Percentiles rank a stretch among this genome's conserved stretches.
Conservation (phyloP, 2,113 vertebrate species). For the Nettapus auritus region DNA sequence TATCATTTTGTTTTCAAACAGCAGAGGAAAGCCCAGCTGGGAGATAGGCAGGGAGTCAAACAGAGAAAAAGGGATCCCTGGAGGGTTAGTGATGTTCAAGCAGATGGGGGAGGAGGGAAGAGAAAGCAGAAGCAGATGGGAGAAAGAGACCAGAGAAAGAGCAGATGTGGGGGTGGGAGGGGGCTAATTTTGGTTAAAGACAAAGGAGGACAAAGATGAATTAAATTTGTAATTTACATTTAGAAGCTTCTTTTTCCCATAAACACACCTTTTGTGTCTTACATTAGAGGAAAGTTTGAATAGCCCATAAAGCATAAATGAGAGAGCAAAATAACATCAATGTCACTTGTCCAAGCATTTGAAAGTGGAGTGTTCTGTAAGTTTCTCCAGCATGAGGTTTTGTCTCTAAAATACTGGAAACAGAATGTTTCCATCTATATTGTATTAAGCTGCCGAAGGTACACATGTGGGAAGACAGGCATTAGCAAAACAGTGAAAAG, state of each 20-base stretch:
- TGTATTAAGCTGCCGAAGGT: background rate
- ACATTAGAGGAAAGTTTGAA: background rate
- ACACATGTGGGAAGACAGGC: background rate
- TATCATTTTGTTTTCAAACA: constrained; percentile 11
- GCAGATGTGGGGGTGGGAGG: constrained; percentile 61
- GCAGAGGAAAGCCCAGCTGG: constrained; percentile 18
- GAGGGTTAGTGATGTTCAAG: constrained; percentile 49
- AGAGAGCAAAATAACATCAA: background rate
- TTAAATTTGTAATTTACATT: constrained; percentile 49
- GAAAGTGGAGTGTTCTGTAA: background rate
- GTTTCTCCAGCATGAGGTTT: background rate
- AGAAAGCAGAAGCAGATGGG: constrained; percentile 54
- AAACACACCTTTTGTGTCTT: background rate
- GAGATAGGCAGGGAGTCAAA: constrained; percentile 42
- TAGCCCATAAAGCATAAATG: background rate
- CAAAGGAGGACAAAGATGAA: constrained; percentile 47
- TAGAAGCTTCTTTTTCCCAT: background rate
- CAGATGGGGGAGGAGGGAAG: constrained; percentile 63
- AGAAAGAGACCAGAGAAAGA: constrained; percentile 43
- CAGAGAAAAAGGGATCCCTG: constrained; percentile 54
- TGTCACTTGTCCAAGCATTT: background rate
- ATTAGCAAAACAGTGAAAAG: background rate
- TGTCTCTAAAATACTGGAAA: background rate
- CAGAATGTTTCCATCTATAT: background rate
- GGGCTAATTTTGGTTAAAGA: constrained; percentile 62